phyloP scores from a whole-genome alignment of 2,888 invertebrate species.

The Iphiclides podalirius region DNA sequence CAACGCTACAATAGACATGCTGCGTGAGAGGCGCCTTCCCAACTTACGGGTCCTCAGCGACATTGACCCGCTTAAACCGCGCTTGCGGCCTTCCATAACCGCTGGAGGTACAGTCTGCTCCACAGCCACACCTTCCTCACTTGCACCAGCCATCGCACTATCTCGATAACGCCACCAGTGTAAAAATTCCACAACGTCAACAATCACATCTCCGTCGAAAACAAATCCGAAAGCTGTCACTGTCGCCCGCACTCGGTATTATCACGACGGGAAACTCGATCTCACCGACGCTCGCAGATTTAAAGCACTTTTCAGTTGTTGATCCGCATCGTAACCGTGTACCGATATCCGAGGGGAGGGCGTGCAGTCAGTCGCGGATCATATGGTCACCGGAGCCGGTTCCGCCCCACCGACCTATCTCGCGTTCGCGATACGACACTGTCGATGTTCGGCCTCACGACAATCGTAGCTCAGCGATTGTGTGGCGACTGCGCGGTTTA shows the following conservation, averaged over 20 bases:
- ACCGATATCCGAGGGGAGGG: conserved; percentile 51
- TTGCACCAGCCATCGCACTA: conserved; percentile 72
- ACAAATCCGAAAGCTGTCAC: conserved; percentile 53
- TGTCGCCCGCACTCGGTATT: conserved; percentile 30
- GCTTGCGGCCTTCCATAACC: conserved; percentile 50
- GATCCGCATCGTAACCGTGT: conserved; percentile 65
- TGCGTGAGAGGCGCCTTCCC: conserved; percentile 75
- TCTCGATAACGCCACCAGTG: conserved; percentile 44
- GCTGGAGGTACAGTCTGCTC: conserved; percentile 45
- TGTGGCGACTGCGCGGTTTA: conserved; percentile 28
- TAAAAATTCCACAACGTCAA: conserved; percentile 48
- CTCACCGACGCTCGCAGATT: neutral
- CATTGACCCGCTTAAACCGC: conserved; percentile 72
- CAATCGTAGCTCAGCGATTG: conserved; percentile 35
- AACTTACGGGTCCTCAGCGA: conserved; percentile 72
- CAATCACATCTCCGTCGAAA: conserved; percentile 66
- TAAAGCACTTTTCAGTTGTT: conserved; percentile 55
- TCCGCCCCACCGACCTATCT: conserved; percentile 34
- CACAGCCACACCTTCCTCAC: conserved; percentile 56
- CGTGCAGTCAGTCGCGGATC: conserved; percentile 48
- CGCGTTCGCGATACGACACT: too few species aligned
- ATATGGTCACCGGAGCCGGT: conserved; percentile 65
- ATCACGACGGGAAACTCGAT: too few species aligned
- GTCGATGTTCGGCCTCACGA: conserved; percentile 33
- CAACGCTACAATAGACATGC: conserved; percentile 77